Conservation (phyloP, 1,140 invertebrate species). For the Zaprionus vittiger region DNA sequence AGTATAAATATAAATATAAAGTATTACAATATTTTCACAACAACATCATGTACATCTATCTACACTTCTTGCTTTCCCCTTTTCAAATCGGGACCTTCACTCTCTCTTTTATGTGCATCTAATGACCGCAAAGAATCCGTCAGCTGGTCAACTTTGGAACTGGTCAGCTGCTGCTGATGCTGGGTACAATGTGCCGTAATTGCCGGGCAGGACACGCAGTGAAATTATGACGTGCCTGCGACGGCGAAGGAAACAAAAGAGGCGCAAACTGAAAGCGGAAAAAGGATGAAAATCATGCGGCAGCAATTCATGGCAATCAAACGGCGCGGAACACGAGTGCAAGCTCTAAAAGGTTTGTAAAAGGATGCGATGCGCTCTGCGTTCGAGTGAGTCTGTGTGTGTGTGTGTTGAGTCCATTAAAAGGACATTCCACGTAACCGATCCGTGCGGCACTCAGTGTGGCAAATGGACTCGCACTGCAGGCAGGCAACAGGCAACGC, state of each 20-base stretch:
- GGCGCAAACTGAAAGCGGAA: conserved; percentile 37
- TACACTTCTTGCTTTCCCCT: not conserved
- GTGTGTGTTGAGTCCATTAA: conserved; percentile 78
- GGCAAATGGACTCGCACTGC: conserved; percentile 62
- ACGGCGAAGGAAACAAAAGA: conserved; percentile 46
- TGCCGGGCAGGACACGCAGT: conserved; percentile 44
- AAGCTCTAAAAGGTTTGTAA: conserved; percentile 64
- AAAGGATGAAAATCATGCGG: conserved; percentile 75
- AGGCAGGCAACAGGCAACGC: conserved; percentile 49
- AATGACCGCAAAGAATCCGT: conserved; percentile 24
- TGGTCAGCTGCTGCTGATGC: conserved; percentile 44
- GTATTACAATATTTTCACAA: too few relatives aligned
- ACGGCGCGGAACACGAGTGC: conserved; percentile 69
- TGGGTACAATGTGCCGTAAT: conserved; percentile 47
- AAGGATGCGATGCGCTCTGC: conserved; percentile 57
- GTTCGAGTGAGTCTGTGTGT: not conserved
- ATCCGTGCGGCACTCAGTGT: conserved; percentile 64
- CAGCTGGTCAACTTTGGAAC: conserved; percentile 28
- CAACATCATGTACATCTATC: too few relatives aligned
- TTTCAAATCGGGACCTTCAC: not conserved
- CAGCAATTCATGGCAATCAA: conserved; percentile 80
- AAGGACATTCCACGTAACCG: conserved; percentile 79
- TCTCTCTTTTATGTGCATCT: conserved; percentile 9
- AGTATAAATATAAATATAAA: too few relatives aligned
- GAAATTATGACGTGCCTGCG: conserved; percentile 60